Conservation (phyloP, 1,140 invertebrate species). For the Arctopsyche grandis region DNA sequence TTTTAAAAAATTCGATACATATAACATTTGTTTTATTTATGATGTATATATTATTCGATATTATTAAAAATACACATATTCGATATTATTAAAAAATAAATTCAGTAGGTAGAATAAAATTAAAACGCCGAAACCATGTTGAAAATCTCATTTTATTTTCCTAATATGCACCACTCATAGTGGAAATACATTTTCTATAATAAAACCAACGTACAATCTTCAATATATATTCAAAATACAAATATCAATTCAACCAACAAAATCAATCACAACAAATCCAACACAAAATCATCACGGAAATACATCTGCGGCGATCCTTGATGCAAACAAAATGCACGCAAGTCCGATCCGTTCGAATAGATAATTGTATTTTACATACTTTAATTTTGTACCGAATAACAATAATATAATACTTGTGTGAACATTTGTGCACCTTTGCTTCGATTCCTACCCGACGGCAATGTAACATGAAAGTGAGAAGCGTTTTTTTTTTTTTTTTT, state of each 20-base stretch:
- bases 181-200: conserved; percentile 38
- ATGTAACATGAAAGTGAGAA: not conserved
- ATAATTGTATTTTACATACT: not conserved
- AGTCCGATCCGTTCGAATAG: too few species aligned
- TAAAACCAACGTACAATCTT: conserved; percentile 27
- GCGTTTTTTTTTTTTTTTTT: not conserved
- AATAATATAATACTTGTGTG: not conserved
- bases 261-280: conserved; percentile 25
- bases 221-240: conserved; percentile 17
- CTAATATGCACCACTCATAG: conserved; percentile 36
- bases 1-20: too few species aligned
- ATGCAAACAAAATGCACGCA: not conserved
- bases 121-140: not conserved
- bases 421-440: not conserved
- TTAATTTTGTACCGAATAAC: not conserved
- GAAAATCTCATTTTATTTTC: conserved; percentile 43
- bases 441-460: not conserved
- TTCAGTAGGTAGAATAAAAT: too few species aligned
- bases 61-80: too few species aligned
- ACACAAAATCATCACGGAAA: not conserved
- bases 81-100: too few species aligned
- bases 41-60: too few species aligned
- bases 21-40: too few species aligned
- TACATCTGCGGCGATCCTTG: not conserved
- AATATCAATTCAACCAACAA: conserved; percentile 10